phyloP scores from a whole-genome alignment of 2,888 invertebrate genomes.

The Amphipyra berbera region DNA sequence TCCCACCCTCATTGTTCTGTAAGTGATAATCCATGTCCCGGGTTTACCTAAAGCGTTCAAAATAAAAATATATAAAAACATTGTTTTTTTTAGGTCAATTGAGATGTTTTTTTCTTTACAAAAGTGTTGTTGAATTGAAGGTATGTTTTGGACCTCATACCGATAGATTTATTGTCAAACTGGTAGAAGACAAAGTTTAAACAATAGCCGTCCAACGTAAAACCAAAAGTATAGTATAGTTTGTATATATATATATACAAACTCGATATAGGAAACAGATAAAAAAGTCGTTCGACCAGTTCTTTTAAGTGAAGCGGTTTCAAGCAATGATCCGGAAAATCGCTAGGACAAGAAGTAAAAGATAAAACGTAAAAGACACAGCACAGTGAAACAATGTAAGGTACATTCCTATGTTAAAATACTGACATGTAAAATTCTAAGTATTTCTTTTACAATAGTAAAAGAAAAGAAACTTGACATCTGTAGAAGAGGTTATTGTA shows the following conservation, averaged over 20 bases:
- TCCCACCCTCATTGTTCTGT: conserved; percentile 18
- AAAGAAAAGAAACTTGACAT: too few relatives aligned
- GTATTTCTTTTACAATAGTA: too few relatives aligned
- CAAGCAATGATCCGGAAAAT: conserved; percentile 20
- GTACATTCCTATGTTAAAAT: background rate
- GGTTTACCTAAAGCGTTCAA: conserved; percentile 5
- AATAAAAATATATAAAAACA: conserved; percentile 22
- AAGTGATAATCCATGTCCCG: conserved; percentile 37
- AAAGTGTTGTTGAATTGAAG: background rate
- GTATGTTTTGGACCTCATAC: background rate
- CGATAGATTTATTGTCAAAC: too few relatives aligned
- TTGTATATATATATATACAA: conserved; percentile 7
- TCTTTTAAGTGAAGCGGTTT: conserved; percentile 15
- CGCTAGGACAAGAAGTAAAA: background rate
- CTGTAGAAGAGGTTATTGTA: too few relatives aligned
- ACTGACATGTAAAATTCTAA: background rate
- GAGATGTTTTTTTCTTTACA: background rate
- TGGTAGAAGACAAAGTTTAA: too few relatives aligned
- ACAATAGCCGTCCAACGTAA: background rate
- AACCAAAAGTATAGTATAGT: background rate
- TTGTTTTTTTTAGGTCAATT: conserved; percentile 23
- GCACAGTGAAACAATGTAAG: conserved; percentile 4
- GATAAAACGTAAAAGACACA: conserved; percentile 9
- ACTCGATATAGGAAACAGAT: conserved; percentile 6
- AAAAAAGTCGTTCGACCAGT: conserved; percentile 14